Evolutionary conservation across 2,888 invertebrate genomes (phyloP).

Genomic region (Melanophora roralis): DNA sequence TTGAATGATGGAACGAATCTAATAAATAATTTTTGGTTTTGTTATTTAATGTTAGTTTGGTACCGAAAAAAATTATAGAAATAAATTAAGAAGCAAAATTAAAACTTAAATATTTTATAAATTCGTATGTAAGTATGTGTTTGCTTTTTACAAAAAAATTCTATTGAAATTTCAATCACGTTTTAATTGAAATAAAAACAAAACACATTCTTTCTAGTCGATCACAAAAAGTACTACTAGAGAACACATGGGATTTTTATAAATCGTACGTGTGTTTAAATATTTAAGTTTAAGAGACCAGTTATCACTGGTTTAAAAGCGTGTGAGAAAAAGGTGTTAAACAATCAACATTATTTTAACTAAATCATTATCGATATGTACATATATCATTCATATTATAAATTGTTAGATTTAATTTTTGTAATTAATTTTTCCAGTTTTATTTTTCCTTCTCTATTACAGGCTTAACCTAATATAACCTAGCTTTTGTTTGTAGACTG

Average conservation of each 20-base stretch:
- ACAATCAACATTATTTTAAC: constrained; percentile 23
- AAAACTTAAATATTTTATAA: constrained; percentile 24
- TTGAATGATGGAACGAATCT: constrained; percentile 53
- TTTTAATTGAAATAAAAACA: constrained; percentile 38
- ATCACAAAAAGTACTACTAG: not conserved
- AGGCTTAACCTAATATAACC: too few species aligned
- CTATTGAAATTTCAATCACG: constrained; percentile 44
- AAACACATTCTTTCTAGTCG: constrained; percentile 18
- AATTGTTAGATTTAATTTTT: not conserved
- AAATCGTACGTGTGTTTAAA: not conserved
- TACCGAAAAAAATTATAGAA: not conserved
- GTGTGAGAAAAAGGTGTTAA: constrained; percentile 11
- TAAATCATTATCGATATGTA: constrained; percentile 27
- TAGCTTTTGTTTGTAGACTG: too few species aligned
- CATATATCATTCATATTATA: constrained; percentile 10
- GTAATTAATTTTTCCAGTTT: not conserved
- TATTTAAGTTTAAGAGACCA: constrained; percentile 23
- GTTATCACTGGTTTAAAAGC: not conserved
- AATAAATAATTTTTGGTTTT: constrained; percentile 19
- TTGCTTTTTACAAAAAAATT: constrained; percentile 16
- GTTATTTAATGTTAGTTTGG: constrained; percentile 9
- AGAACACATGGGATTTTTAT: constrained; percentile 21
- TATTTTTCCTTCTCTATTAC: too few species aligned
- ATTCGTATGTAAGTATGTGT: constrained; percentile 13
- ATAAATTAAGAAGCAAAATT: not conserved